Evolutionary conservation across 2,797 vertebrate species (phyloP).

Genomic region (Acanthurus tractus): DNA sequence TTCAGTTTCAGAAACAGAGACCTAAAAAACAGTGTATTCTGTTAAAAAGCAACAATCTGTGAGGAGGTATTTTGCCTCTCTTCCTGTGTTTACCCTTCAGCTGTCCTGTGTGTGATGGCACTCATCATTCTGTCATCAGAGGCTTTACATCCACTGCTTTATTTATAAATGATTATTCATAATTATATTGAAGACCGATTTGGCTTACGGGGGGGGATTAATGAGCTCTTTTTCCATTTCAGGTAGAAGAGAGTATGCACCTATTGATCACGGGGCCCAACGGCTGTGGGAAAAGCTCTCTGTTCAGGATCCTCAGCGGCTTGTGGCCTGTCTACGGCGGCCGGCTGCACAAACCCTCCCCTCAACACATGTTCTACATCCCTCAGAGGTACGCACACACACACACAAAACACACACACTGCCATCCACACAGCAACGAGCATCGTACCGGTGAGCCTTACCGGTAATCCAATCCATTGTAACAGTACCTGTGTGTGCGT

Average conservation of each 20-base stretch:
- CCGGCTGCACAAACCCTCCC: conserved; percentile 92
- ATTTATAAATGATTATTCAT: not conserved
- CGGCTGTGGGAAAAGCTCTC: conserved; percentile 95
- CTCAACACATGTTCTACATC: conserved; percentile 96
- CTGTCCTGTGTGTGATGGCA: not conserved
- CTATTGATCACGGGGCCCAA: conserved; percentile 96
- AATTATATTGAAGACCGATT: not conserved
- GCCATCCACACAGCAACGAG: not conserved
- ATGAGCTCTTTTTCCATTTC: conserved; percentile 26
- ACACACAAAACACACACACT: not conserved
- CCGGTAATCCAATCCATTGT: conserved; percentile 62
- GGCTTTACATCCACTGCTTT: not conserved
- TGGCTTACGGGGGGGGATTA: not conserved
- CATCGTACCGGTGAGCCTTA: not conserved
- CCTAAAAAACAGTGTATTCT: not conserved
- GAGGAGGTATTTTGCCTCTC: not conserved
- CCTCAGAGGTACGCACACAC: conserved; percentile 89
- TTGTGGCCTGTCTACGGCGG: conserved; percentile 96
- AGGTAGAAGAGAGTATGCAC: conserved; percentile 96
- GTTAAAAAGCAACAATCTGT: not conserved
- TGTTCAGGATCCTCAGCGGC: conserved; percentile 95
- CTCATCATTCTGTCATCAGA: not conserved
- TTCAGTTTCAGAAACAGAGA: no score
- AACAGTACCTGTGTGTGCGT: conserved; percentile 51
- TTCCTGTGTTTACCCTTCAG: not conserved